Base-by-base conservation (phyloP, 2,113 vertebrate species). In the Peromyscus maniculatus region DNA sequence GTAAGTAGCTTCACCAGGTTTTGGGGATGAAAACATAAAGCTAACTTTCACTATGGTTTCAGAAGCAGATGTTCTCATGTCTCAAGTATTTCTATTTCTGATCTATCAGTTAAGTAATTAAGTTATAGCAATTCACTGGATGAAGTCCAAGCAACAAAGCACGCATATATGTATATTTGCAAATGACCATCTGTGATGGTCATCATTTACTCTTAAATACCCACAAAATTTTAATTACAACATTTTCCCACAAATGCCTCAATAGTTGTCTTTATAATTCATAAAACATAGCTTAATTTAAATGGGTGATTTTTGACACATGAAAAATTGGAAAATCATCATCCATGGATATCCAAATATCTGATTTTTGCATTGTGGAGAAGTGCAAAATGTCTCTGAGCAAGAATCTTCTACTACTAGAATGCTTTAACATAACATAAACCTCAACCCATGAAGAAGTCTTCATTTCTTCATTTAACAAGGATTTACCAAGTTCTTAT, bases 181-280 rank as follows among this genome's bases (percentile, higher is more conserved):
- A 96, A 97, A 95, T 57, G 95, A 82, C 55, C 84, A 94, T 88
- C 89, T 95, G 31, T 87, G 55, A 92, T 80, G 55, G 39, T 74
- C 57, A 96, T 94, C 13, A 96, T 95, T 90, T 96, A 93, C 91
- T 91, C 55, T 91, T 92, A 94, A 92, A 97, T 66, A 94, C 10
- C 13, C 28, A 64, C 64, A 80, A 59, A 88, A 91, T 72, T 93
- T 87, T 89, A 95, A 84, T 79, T 90, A 21, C 64, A 91, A n/a
- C 62, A 91, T 67, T 92, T 59, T 43, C 16, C 36, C 49, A 91
- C 16, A 4, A 92, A 93, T 90, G 28, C 22, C 86, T 39, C 49
- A 94, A 57, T 92, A 83, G 49, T 87, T 95, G 10, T 77, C 46
- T 87, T 84, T 90, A 28, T 74, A 90, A 66, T 94, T 97, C 79